Evolutionary conservation across 2,888 invertebrate genomes (phyloP).

Genomic region (Leucophora obtusa): DNA sequence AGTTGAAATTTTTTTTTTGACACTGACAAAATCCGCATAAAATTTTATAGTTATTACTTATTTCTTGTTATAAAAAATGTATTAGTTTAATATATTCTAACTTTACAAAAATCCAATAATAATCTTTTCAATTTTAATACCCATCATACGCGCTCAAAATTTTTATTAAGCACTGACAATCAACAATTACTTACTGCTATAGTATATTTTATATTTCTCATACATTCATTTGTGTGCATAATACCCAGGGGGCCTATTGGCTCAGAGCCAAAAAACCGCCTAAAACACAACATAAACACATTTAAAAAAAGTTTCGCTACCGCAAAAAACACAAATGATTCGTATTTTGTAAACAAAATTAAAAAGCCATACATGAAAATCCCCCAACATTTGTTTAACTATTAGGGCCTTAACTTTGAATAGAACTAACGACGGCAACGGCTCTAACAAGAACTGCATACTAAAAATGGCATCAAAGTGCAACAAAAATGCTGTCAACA

Average conservation of each 20-base stretch:
- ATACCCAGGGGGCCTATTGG: constrained; percentile 65
- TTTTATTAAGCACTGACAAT: constrained; percentile 55
- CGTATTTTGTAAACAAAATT: constrained; percentile 56
- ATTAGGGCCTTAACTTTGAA: constrained; percentile 58
- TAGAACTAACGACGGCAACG: constrained; percentile 23
- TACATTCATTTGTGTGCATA: constrained; percentile 31
- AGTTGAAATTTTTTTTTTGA: no score
- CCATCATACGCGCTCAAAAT: constrained; percentile 4
- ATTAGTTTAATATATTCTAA: neutral
- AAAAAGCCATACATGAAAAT: constrained; percentile 58
- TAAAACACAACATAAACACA: constrained; percentile 38
- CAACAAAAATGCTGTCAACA: constrained; percentile 64
- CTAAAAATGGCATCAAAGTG: constrained; percentile 63
- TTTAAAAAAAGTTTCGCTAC: constrained; percentile 17
- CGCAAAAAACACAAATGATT: constrained; percentile 22
- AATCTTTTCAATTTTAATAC: constrained; percentile 42
- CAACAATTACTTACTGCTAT: constrained; percentile 50
- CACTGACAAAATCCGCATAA: no score
- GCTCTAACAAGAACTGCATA: constrained; percentile 33
- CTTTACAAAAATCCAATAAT: constrained; percentile 7
- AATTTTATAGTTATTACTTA: no score
- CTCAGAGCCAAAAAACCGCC: constrained; percentile 53
- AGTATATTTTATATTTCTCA: constrained; percentile 39
- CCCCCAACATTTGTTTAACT: constrained; percentile 62
- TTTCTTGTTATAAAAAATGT: neutral